Percentiles rank a stretch among this genome's conserved stretches.
phyloP scores from a whole-genome alignment of 2,888 invertebrate genomes.

The Danaus chrysippus region DNA sequence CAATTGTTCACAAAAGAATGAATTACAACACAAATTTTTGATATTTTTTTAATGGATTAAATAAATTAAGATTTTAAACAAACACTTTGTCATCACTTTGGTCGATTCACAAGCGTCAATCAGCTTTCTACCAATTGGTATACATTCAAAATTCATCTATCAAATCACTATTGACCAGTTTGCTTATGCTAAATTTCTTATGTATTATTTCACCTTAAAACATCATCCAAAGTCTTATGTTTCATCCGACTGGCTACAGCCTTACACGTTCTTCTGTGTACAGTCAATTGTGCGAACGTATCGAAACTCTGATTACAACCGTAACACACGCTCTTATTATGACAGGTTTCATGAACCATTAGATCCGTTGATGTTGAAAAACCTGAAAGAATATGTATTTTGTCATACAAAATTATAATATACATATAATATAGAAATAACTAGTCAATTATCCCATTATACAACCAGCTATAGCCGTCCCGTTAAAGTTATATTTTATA shows the following conservation, averaged over 20 bases:
- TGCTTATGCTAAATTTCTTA: too few relatives aligned
- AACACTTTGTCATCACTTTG: too few relatives aligned
- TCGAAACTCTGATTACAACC: conserved; percentile 57
- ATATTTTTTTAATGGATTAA: too few relatives aligned
- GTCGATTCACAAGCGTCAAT: too few relatives aligned
- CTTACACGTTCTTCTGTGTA: conserved; percentile 51
- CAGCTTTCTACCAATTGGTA: too few relatives aligned
- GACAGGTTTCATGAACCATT: conserved; percentile 67
- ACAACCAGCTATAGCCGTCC: background rate
- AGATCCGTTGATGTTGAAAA: conserved; percentile 64
- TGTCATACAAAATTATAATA: background rate
- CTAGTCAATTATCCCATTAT: background rate
- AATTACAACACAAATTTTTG: too few relatives aligned
- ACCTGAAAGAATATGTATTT: conserved; percentile 38
- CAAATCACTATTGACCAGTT: too few relatives aligned
- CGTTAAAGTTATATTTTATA: background rate
- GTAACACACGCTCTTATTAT: conserved; percentile 59
- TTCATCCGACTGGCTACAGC: conserved; percentile 38
- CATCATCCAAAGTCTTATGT: conserved; percentile 57
- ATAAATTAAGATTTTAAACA: too few relatives aligned
- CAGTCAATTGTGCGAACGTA: conserved; percentile 47
- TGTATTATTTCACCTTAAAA: conserved; percentile 31
- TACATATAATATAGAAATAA: background rate
- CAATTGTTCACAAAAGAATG: too few relatives aligned
- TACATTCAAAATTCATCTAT: too few relatives aligned